Conservation (phyloP, 2,797 vertebrate species). For the Setipinna tenuifilis region DNA sequence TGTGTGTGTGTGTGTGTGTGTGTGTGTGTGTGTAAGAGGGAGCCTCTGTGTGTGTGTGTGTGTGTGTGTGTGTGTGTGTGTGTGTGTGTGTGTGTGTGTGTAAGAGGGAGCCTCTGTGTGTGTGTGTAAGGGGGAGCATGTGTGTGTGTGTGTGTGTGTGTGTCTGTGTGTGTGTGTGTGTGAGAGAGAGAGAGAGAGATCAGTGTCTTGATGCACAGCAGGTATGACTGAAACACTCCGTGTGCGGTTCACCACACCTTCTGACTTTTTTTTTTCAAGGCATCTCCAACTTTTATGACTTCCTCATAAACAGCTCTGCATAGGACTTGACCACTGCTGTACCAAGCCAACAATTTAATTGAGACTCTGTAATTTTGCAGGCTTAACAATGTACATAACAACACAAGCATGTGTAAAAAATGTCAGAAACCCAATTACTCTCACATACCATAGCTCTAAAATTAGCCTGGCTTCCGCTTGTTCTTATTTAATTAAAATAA, state of each 20-base stretch:
- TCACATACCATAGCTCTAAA: too few relatives aligned
- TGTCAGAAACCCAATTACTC: neutral
- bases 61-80: neutral
- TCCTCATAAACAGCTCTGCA: constrained; percentile 17
- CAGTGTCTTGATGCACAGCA: neutral
- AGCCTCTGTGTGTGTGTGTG: neutral
- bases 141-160: neutral
- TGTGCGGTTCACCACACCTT: neutral
- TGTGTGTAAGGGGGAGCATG: too few relatives aligned
- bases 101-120: neutral
- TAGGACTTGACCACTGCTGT: constrained; percentile 10
- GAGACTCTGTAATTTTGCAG: neutral
- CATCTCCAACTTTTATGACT: constrained; percentile 14
- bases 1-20: neutral
- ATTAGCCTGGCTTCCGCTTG: constrained; percentile 41
- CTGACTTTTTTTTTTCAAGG: neutral
- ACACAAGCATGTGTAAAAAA: neutral
- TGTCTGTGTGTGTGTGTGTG: neutral
- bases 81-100: neutral
- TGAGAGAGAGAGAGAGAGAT: neutral
- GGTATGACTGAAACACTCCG: constrained; percentile 4
- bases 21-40: neutral
- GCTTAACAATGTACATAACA: constrained; percentile 9
- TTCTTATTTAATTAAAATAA: constrained; percentile 40
- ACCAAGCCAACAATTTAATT: constrained; percentile 1